phyloP scores from a whole-genome alignment of 1,140 invertebrate genomes.

The Megalopta genalis region DNA sequence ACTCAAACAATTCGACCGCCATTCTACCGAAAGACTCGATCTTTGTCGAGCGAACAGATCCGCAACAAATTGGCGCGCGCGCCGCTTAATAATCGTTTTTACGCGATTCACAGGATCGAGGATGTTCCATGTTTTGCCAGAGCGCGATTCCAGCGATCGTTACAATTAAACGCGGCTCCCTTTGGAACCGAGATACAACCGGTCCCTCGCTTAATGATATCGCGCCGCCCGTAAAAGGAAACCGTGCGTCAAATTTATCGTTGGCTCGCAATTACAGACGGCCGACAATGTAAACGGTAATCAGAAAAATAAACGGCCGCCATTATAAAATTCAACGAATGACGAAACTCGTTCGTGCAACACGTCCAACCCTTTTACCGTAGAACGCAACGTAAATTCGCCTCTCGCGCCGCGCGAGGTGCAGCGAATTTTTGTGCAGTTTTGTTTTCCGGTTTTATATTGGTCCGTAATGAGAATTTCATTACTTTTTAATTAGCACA shows the following conservation, averaged over 20 bases:
- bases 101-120: not conserved
- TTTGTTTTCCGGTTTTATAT: too few species aligned
- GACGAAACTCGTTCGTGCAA: too few species aligned
- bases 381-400: too few species aligned
- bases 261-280: slow-evolving; percentile 14
- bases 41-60: not conserved
- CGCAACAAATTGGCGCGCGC: not conserved
- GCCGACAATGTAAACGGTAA: slow-evolving; percentile 18
- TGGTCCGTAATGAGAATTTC: too few species aligned
- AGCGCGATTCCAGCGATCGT: not conserved
- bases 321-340: too few species aligned
- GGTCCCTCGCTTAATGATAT: slow-evolving; percentile 17
- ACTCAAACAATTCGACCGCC: not conserved
- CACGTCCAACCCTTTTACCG: too few species aligned
- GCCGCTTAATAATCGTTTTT: not conserved
- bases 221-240: slow-evolving; percentile 7
- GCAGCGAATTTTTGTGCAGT: too few species aligned
- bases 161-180: slow-evolving; percentile 17
- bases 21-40: not conserved
- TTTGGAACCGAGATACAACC: too few species aligned
- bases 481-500: too few species aligned
- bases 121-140: not conserved
- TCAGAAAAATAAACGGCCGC: slow-evolving; percentile 22
- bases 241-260: slow-evolving; percentile 21
- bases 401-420: too few species aligned